Percentiles rank a stretch among this genome's conserved stretches.
These are phyloP conservation scores for Octodonta nipae DNA, from an alignment of 2,888 invertebrate species.

Conservation along the genomic window DNA sequence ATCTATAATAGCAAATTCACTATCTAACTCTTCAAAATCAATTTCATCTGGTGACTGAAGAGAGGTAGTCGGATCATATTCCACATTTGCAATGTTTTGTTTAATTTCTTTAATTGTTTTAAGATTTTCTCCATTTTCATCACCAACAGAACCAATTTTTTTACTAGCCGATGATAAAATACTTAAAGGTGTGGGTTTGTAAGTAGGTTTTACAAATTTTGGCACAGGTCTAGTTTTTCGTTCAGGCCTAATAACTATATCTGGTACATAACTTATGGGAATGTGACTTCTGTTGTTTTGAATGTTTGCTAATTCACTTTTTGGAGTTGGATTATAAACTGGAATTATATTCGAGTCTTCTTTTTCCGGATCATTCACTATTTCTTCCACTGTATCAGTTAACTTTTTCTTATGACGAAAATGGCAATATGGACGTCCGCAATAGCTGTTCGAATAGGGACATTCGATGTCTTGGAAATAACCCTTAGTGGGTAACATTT, in stretches of 20 bases:
- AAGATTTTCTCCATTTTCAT: slow-evolving; percentile 16
- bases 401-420: slow-evolving; percentile 68
- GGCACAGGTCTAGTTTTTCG: slow-evolving; percentile 27
- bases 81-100: slow-evolving; percentile 22
- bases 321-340: slow-evolving; percentile 37
- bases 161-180: slow-evolving; percentile 26
- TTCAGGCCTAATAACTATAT: slow-evolving; percentile 38
- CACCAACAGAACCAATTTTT: slow-evolving; percentile 10
- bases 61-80: slow-evolving; percentile 24
- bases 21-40: slow-evolving; percentile 30
- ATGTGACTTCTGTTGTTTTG: slow-evolving; percentile 33
- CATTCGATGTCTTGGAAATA: slow-evolving; percentile 76
- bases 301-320: slow-evolving; percentile 35
- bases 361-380: slow-evolving; percentile 35
- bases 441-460: slow-evolving; percentile 70
- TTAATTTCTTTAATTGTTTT: slow-evolving; percentile 22
- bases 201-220: slow-evolving; percentile 27
- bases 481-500: slow-evolving; percentile 81
- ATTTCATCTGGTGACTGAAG: slow-evolving; percentile 19
- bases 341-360: slow-evolving; percentile 29
- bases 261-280: slow-evolving; percentile 39
- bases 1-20: slow-evolving; percentile 35
- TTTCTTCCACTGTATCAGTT: slow-evolving; percentile 39
- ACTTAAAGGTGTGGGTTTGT: slow-evolving; percentile 34
- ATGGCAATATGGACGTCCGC: slow-evolving; percentile 85